phyloP scores from a whole-genome alignment of 2,888 invertebrate species.

The Nycteola revayana region DNA sequence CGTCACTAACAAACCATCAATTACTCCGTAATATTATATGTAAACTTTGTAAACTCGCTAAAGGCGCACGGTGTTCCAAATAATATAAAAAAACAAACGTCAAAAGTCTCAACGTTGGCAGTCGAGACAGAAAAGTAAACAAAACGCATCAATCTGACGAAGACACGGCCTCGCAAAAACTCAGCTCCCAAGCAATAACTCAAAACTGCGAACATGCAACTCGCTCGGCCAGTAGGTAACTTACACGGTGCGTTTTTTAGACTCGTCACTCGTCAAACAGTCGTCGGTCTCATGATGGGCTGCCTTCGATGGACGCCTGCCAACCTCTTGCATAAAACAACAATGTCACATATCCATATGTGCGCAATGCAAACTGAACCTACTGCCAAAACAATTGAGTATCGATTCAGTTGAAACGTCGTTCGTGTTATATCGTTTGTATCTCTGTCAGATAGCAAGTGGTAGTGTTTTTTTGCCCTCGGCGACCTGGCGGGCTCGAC shows the following conservation, averaged over 20 bases:
- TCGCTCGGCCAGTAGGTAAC: constrained; percentile 58
- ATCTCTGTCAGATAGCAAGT: constrained; percentile 43
- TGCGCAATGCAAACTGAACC: constrained; percentile 14
- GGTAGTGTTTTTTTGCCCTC: constrained; percentile 79
- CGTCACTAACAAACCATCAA: constrained; percentile 27
- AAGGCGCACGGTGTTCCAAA: constrained; percentile 25
- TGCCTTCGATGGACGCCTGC: constrained; percentile 77
- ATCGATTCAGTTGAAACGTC: constrained; percentile 22
- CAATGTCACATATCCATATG: constrained; percentile 29
- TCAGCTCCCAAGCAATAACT: constrained; percentile 59
- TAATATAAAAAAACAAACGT: constrained; percentile 39
- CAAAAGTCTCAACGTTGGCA: constrained; percentile 32
- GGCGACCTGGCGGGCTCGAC: constrained; percentile 76
- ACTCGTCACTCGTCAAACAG: constrained; percentile 76
- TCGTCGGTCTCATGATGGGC: constrained; percentile 75
- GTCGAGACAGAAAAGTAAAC: constrained; percentile 52
- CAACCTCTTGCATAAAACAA: constrained; percentile 47
- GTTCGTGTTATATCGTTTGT: constrained; percentile 33
- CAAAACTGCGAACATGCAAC: constrained; percentile 64
- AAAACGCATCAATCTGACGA: constrained; percentile 56
- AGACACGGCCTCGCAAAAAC: constrained; percentile 41
- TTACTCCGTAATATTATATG: constrained; percentile 31
- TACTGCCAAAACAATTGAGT: constrained; percentile 19
- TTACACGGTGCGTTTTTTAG: constrained; percentile 72
- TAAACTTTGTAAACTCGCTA: constrained; percentile 20